Conservation (phyloP, 2,797 vertebrate species). For the Gymnothorax reevesii region DNA sequence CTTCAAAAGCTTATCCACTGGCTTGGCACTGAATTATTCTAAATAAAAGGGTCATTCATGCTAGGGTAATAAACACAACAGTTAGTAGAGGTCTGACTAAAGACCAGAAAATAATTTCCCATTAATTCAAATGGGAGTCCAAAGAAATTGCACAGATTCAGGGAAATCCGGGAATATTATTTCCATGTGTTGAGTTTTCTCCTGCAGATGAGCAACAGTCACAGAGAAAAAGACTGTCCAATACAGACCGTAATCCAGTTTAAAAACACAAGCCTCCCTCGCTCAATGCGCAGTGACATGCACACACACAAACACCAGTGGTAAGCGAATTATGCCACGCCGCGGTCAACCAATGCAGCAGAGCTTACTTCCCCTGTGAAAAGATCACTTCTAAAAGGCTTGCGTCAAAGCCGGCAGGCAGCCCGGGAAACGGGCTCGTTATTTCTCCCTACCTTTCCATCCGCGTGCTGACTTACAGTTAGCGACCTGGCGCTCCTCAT, state of each 20-base stretch:
- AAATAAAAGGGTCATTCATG: background rate
- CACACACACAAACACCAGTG: background rate
- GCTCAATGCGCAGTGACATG: background rate
- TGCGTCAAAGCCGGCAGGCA: background rate
- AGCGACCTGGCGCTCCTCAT: background rate
- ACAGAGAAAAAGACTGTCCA: background rate
- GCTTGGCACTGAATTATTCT: background rate
- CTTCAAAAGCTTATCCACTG: background rate
- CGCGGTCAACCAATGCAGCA: background rate
- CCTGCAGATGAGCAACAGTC: background rate
- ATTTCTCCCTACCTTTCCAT: conserved; percentile 12
- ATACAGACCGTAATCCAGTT: background rate
- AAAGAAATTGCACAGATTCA: background rate
- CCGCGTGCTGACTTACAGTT: background rate
- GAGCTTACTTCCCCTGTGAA: background rate
- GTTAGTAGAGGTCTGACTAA: background rate
- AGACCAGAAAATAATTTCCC: background rate
- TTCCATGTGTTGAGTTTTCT: background rate
- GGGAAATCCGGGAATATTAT: background rate
- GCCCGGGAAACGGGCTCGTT: too few relatives aligned
- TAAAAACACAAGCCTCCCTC: background rate
- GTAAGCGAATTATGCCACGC: background rate
- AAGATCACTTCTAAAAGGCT: background rate
- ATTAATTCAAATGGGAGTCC: background rate
- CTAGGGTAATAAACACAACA: background rate